Evolutionary conservation across 2,797 vertebrate genomes (phyloP).

Genomic region (Notoglanidium macrostoma): DNA sequence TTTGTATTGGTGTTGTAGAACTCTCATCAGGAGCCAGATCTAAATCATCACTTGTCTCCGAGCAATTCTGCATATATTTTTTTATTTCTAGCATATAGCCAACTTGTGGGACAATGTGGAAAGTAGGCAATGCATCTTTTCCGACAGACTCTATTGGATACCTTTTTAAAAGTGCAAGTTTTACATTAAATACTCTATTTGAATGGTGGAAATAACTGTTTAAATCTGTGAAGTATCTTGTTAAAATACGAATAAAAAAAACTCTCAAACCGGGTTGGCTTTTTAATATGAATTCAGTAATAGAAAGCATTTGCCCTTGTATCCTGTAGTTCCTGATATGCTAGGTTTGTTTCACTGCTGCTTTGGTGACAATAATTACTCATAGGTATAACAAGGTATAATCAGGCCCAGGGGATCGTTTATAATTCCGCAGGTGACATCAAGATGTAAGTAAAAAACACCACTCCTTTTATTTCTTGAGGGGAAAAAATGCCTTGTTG

Average conservation of each 20-base stretch:
- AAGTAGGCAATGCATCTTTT: not conserved
- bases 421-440: not conserved
- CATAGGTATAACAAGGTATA: slow-evolving; percentile 4
- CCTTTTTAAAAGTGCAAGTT: slow-evolving; percentile 42
- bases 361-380: slow-evolving; percentile 16
- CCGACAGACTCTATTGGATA: not conserved
- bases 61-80: too few species aligned
- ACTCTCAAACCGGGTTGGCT: not conserved
- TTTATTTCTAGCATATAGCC: not conserved
- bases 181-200: slow-evolving; percentile 51
- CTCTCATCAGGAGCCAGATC: too few species aligned
- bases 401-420: slow-evolving; percentile 1
- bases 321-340: not conserved
- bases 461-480: not conserved
- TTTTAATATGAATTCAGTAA: not conserved
- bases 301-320: not conserved
- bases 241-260: slow-evolving; percentile 38
- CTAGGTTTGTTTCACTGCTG: slow-evolving; percentile 8
- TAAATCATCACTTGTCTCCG: too few species aligned
- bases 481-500: not conserved
- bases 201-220: not conserved
- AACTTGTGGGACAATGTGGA: not conserved
- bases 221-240: slow-evolving; percentile 43
- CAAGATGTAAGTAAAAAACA: not conserved
- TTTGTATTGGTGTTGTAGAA: too few species aligned